Base-by-base conservation (phyloP, 2,888 invertebrate genomes). In the Thera obeliscata region DNA sequence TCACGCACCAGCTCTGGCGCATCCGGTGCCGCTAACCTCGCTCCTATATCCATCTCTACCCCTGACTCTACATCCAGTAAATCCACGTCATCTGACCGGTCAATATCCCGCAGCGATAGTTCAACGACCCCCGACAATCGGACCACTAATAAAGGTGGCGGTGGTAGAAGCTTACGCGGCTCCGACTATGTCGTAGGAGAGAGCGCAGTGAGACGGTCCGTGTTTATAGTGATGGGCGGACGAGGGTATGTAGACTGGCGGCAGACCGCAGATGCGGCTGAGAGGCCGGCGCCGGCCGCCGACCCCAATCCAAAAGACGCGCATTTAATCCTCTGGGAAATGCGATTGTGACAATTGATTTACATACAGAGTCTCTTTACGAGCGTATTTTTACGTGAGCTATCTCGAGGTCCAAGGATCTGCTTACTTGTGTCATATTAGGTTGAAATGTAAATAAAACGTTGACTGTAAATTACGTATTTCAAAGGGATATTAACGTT, bases 271-370 rank as follows among this genome's bases (percentile, higher is more conserved):
- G 95, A 96, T 83, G 93, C 95, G 38, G 90, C 94, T 2, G 95
- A 95, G 75, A 91, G 95, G 43, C 91, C 94, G 6, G 88, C 90
- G 62, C 89, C 92, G 56, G 92, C 95, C 52, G 94, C 94, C 58
- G 96, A 96, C 70, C 96, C 96, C 57, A 97, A 97, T 86, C 96
- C 96, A 71, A 97, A 95, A 81, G 97, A 98, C 94, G 98, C 98
- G 12, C 97, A 98, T 89, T 96, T 98, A 80, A 96, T 98, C 72
- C 95, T 98, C 59, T 98, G 98, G 98, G 98, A 98, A 78, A 93
- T 90, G 91, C 87, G 93, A 60, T 85, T 91, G 88, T 93, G 89
- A 91, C 86, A 71, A 58, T 52, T 46, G 9, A 56, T 64, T 65
- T 43, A 56, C 36, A 35, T 9, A 55, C 35, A 43, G 43, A 52